Conservation (phyloP, 2,888 invertebrate genomes). For the Scaptomyza cyrtandrae region DNA sequence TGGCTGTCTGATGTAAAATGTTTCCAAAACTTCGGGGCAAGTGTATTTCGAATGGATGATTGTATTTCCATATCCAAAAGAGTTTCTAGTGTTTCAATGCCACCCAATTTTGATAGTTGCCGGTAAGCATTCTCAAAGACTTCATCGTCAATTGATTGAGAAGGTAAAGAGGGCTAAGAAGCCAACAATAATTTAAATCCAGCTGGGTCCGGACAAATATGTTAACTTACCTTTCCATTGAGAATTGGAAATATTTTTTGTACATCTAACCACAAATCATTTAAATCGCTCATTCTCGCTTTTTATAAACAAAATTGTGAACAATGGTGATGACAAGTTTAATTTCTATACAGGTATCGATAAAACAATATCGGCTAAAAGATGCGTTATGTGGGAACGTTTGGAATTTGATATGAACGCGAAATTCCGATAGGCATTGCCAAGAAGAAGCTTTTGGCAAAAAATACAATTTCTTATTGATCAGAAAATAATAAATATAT, state of each 20-base stretch:
- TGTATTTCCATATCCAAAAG: conserved; percentile 79
- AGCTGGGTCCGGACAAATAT: not conserved
- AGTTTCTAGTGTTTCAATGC: conserved; percentile 60
- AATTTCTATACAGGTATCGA: not conserved
- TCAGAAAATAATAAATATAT: not conserved
- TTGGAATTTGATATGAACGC: not conserved
- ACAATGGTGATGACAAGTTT: conserved; percentile 6
- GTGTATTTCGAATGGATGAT: conserved; percentile 71
- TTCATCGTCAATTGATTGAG: conserved; percentile 29
- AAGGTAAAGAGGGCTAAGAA: conserved; percentile 24
- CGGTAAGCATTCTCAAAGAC: conserved; percentile 44
- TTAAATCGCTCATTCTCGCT: conserved; percentile 68
- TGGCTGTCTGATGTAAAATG: conserved; percentile 59
- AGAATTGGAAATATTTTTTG: conserved; percentile 79
- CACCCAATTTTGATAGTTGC: conserved; percentile 39
- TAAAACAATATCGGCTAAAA: not conserved
- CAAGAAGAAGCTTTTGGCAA: not conserved
- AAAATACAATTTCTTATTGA: not conserved
- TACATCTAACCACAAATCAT: conserved; percentile 70
- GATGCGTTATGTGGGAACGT: not conserved
- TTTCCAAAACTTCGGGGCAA: conserved; percentile 83
- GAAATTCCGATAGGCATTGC: not conserved
- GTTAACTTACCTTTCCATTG: conserved; percentile 64
- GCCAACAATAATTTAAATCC: not conserved
- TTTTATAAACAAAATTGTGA: conserved; percentile 7